Conservation (phyloP, 2,888 invertebrate species). For the Clepsis dumicolana region DNA sequence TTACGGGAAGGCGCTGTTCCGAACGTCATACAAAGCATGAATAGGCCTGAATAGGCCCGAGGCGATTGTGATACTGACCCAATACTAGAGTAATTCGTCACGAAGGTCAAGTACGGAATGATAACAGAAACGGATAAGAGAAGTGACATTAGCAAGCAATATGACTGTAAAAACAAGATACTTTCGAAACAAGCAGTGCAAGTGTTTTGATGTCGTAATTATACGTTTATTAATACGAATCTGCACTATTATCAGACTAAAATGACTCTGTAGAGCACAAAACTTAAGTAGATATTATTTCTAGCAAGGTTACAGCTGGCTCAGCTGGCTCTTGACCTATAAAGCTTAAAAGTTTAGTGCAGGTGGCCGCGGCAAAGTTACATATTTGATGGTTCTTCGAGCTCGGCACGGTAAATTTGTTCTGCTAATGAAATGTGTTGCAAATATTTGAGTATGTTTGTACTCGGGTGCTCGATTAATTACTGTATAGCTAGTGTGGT, state of each 20-base stretch:
- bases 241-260: too few species aligned
- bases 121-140: neutral
- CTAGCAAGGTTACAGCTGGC: too few species aligned
- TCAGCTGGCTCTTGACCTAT: neutral
- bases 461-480: neutral
- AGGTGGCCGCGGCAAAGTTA: slow-evolving; percentile 14
- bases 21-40: too few species aligned
- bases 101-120: neutral
- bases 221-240: too few species aligned
- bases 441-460: slow-evolving; percentile 12
- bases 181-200: too few species aligned
- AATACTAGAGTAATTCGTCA: neutral
- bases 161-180: neutral
- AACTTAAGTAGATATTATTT: too few species aligned
- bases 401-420: slow-evolving; percentile 26
- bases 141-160: neutral
- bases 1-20: too few species aligned
- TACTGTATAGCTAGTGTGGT: slow-evolving; percentile 7
- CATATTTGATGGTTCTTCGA: slow-evolving; percentile 27
- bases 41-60: neutral
- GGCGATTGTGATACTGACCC: neutral
- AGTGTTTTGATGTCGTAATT: too few species aligned
- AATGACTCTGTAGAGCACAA: too few species aligned
- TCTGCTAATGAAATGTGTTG: slow-evolving; percentile 27
- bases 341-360: slow-evolving; percentile 22